Percentiles rank a stretch among this genome's conserved stretches.
Evolutionary conservation across 1,140 invertebrate genomes (phyloP).

Genomic region (Polypedilum vanderplanki): DNA sequence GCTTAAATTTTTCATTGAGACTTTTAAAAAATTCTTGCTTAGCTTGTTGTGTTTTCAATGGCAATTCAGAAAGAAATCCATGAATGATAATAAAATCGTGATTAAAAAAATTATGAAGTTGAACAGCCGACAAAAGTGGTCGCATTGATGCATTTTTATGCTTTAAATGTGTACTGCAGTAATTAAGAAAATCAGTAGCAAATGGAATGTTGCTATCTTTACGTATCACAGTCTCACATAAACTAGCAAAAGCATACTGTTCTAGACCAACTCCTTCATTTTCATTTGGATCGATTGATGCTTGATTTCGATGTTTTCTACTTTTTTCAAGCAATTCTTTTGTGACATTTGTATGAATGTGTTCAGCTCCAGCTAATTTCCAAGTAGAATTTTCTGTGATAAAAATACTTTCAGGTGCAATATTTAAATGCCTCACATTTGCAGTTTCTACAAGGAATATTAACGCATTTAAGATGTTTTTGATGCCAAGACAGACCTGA

Average conservation of each 20-base stretch:
- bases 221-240: conserved; percentile 62
- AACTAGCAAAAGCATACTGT: conserved; percentile 70
- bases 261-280: conserved; percentile 55
- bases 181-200: conserved; percentile 57
- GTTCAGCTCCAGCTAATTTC: conserved; percentile 76
- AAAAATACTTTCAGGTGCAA: conserved; percentile 71
- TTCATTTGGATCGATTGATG: conserved; percentile 64
- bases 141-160: conserved; percentile 51
- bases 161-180: conserved; percentile 58
- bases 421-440: conserved; percentile 70
- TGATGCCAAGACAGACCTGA: conserved; percentile 70
- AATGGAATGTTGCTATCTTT: conserved; percentile 55
- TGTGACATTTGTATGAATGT: conserved; percentile 62
- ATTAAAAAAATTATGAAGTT: conserved; percentile 68
- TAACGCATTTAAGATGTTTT: conserved; percentile 66
- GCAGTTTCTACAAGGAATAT: conserved; percentile 72
- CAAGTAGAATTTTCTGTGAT: conserved; percentile 71
- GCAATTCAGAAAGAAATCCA: conserved; percentile 70
- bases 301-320: conserved; percentile 54
- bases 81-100: conserved; percentile 77
- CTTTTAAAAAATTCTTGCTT: conserved; percentile 68
- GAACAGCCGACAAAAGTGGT: conserved; percentile 53
- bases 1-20: conserved; percentile 56
- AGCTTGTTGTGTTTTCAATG: conserved; percentile 66
- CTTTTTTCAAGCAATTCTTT: conserved; percentile 59